Percentiles rank a stretch among this genome's conserved stretches.
Conservation (phyloP, 2,113 vertebrate species). For the Rhabdomys dilectus region DNA sequence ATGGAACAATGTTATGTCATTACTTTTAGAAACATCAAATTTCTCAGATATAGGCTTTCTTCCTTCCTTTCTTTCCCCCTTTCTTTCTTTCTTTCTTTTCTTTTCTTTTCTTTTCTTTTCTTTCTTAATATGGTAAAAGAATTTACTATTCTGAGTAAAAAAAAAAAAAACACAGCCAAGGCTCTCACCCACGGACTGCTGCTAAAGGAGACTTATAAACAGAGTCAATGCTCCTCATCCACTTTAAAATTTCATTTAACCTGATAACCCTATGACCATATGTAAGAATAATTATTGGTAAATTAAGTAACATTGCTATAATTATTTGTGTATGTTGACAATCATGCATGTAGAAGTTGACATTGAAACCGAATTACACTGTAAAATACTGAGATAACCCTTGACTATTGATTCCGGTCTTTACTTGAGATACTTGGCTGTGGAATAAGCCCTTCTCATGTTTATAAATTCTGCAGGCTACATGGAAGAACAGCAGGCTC, state of each 20-base stretch:
- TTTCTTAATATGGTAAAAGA: conserved; percentile 9
- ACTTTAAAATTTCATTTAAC: conserved; percentile 45
- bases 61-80: neutral
- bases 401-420: conserved; percentile 21
- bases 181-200: neutral
- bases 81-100: no score
- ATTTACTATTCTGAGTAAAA: conserved; percentile 37
- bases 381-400: conserved; percentile 26
- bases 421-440: conserved; percentile 2
- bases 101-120: no score
- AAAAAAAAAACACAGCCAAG: conserved; percentile 25
- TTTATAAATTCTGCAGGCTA: neutral
- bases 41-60: conserved; percentile 17
- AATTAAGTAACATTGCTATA: neutral
- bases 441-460: conserved; percentile 21
- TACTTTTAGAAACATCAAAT: conserved; percentile 57
- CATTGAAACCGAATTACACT: conserved; percentile 22
- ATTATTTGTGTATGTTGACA: conserved; percentile 25
- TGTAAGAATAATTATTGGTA: conserved; percentile 46
- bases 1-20: conserved; percentile 80
- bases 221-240: neutral
- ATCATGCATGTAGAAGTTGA: neutral
- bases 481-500: neutral
- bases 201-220: conserved; percentile 33
- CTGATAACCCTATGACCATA: neutral